Conservation (phyloP, 2,888 invertebrate genomes). For the Nemoura dubitans region DNA sequence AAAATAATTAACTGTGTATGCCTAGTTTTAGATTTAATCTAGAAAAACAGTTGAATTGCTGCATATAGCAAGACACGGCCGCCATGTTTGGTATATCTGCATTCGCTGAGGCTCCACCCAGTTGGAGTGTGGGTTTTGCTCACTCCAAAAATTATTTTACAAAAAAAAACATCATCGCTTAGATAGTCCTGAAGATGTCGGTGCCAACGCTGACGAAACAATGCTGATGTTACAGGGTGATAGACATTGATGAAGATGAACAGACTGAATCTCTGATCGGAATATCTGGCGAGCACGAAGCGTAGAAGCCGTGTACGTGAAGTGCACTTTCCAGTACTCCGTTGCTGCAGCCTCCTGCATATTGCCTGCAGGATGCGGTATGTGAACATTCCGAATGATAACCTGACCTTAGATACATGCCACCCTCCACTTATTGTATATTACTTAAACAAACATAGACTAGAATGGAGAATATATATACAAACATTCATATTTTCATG, state of each 20-base stretch:
- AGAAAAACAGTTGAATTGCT: too few species aligned
- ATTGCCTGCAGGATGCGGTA: not conserved
- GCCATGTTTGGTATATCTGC: too few species aligned
- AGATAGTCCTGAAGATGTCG: too few species aligned
- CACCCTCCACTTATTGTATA: not conserved
- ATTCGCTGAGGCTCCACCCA: too few species aligned
- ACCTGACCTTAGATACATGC: not conserved
- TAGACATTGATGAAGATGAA: constrained; percentile 69
- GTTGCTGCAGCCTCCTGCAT: not conserved
- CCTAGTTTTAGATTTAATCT: too few species aligned
- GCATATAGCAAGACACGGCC: too few species aligned
- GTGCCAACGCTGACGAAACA: too few species aligned
- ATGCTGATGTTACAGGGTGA: constrained; percentile 62
- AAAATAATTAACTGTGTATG: too few species aligned
- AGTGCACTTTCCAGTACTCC: not conserved
- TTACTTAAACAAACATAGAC: not conserved
- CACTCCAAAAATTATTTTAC: too few species aligned
- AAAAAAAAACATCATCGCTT: too few species aligned
- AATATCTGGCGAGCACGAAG: constrained; percentile 67
- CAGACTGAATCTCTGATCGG: constrained; percentile 75
- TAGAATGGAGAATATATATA: not conserved
- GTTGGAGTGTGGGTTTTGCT: too few species aligned
- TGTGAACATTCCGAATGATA: not conserved
- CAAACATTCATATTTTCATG: too few species aligned
- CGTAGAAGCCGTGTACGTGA: constrained; percentile 57